Base-by-base conservation (phyloP, 1,140 invertebrate species). In the Listronotus bonariensis region DNA sequence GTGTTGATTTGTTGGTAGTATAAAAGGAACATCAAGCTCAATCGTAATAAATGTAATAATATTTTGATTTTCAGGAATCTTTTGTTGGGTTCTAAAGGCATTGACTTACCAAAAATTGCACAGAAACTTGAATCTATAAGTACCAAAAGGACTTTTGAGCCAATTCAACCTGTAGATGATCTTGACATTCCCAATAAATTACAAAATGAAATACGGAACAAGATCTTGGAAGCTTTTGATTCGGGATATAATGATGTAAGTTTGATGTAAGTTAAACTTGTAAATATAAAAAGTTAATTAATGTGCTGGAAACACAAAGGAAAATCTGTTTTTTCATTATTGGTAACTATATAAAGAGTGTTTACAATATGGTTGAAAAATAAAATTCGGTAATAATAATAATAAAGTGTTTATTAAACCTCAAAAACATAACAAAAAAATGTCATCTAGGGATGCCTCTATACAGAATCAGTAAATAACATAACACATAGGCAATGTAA, bases 161-260 rank as follows among this genome's bases (percentile, higher is more conserved):
- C 94, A 0, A 80, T 96, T 34, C 92, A 96, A 80, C 92, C 93
- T 1, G 88, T 95, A 40, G 86, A 88, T 48, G 93, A 96, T 75
- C 92, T 91, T 26, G 94, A 97, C 81, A 90, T 94, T 65, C 84
- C 92, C 72, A 92, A 89, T 71, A 97, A 91, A 79, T 79, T 98
- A 4, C 89, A 88, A 79, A 96, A 96, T 86, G 95, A 97, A 82
- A 88, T 92, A 56, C 92, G 97, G 82, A 97, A 96, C 87, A 92
- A 93, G 17, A 91, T 97, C 73, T 80, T 97, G 5, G 89, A 91
- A 18, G 87, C 95, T 8, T 94, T 97, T 72, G 95, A 97, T 79
- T 90, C 95, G 77, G 91, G 93, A 46, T 87, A 92, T 67, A 88
- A 88, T 80, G 86, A 86, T 75, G 92, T 93, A 83, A 84, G 85